A percentile compares a stretch with the other conserved stretches of the same genome.
These are phyloP conservation scores for Hapalemur alaotrensis DNA, from an alignment of 2,797 vertebrate genomes.

Conservation along the genomic window DNA sequence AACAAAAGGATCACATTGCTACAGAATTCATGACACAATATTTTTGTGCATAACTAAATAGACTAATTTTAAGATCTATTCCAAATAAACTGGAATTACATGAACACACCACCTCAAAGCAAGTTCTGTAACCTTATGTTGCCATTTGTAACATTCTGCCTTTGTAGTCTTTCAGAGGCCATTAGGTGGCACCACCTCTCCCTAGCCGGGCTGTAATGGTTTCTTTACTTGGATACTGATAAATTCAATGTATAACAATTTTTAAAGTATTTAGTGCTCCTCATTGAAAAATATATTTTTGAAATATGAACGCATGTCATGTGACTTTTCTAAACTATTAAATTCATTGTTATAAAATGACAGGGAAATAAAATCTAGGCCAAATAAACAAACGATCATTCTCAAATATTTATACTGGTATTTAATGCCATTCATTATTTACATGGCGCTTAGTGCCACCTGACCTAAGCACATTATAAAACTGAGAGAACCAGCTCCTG, in stretches of 20 bases:
- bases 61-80: not conserved
- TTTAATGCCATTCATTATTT: constrained; percentile 9
- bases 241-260: constrained; percentile 80
- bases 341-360: constrained; percentile 94
- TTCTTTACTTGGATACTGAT: constrained; percentile 83
- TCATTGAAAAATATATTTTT: constrained; percentile 83
- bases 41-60: not conserved
- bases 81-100: constrained; percentile 90
- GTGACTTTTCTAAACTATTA: constrained; percentile 91
- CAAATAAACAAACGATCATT: not conserved
- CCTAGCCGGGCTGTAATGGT: constrained; percentile 87
- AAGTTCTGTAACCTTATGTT: constrained; percentile 90
- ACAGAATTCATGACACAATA: not conserved
- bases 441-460: not conserved
- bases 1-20: not conserved
- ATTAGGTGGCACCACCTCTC: constrained; percentile 92
- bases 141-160: constrained; percentile 85
- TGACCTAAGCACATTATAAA: not conserved
- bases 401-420: not conserved
- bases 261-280: constrained; percentile 86
- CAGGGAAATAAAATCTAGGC: constrained; percentile 84
- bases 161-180: constrained; percentile 91
- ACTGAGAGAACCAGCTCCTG: not conserved
- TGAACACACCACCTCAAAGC: constrained; percentile 90
- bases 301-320: constrained; percentile 85